Evolutionary conservation across 2,888 invertebrate genomes (phyloP).

Genomic region (Hipparchia semele): DNA sequence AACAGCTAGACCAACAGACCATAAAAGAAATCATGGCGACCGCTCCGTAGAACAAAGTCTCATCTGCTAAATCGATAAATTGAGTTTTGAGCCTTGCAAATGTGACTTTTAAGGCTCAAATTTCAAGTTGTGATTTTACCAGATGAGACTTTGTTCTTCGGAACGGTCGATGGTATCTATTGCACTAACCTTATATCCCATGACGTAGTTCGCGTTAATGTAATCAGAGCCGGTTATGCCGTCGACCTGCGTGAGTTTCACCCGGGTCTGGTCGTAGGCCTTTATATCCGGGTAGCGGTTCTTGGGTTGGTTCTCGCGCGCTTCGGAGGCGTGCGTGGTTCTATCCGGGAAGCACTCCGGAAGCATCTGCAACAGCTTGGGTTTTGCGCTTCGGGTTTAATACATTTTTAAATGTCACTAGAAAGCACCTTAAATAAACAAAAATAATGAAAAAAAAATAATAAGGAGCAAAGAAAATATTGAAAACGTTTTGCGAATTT

Average conservation of each 20-base stretch:
- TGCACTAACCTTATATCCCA: conserved; percentile 88
- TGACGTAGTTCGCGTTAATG: conserved; percentile 95
- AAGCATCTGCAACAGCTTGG: conserved; percentile 83
- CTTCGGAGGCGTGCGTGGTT: conserved; percentile 93
- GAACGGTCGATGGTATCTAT: no score
- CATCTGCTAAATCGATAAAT: no score
- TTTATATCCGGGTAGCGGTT: conserved; percentile 97
- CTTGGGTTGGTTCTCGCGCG: conserved; percentile 92
- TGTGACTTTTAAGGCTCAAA: no score
- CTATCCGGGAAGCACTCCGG: conserved; percentile 94
- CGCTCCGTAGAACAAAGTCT: no score
- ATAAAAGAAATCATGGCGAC: no score
- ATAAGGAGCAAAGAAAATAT: background rate
- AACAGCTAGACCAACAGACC: no score
- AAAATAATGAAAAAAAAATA: background rate
- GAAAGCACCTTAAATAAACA: conserved; percentile 3
- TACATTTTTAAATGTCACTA: conserved; percentile 21
- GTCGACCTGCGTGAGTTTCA: conserved; percentile 90
- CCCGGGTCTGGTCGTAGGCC: conserved; percentile 94
- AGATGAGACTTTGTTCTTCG: no score
- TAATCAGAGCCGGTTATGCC: conserved; percentile 93
- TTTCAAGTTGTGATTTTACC: no score
- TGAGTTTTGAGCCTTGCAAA: no score
- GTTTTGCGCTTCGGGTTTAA: conserved; percentile 39
- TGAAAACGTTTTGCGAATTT: background rate